phyloP scores from a whole-genome alignment of 2,113 vertebrate genomes.

The Platichthys flesus region DNA sequence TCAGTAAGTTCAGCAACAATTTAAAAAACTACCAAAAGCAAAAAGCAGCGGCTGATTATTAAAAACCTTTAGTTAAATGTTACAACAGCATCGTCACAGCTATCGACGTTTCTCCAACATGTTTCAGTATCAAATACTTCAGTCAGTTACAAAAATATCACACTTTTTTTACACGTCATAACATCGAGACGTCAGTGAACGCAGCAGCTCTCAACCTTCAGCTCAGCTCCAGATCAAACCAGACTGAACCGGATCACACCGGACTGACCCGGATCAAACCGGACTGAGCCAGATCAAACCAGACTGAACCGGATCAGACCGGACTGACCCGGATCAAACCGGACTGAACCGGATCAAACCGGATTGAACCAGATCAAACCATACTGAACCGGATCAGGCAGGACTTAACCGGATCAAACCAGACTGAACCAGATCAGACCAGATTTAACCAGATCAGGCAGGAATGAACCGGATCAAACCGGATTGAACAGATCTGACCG shows the following conservation, averaged over 20 bases:
- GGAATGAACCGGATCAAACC: background rate
- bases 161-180: background rate
- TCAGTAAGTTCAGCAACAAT: conserved; percentile 43
- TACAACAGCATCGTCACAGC: conserved; percentile 45
- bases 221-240: background rate
- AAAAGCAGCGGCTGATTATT: conserved; percentile 44
- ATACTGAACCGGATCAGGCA: background rate
- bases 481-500: background rate
- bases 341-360: background rate
- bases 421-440: background rate
- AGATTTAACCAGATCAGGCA: background rate
- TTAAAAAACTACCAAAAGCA: conserved; percentile 60
- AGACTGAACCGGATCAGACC: background rate
- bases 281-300: background rate
- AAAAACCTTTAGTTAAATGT: conserved; percentile 53
- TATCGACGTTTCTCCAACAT: conserved; percentile 46
- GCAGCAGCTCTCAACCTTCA: conserved; percentile 26
- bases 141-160: conserved; percentile 66
- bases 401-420: background rate
- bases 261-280: background rate
- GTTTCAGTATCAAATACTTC: conserved; percentile 70
- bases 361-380: no score
- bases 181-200: background rate
- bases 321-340: background rate
- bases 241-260: background rate